Evolutionary conservation across 2,797 vertebrate genomes (phyloP), one percentile per base, ranked within the genome.

Genomic region (Alauda arvensis): DNA sequence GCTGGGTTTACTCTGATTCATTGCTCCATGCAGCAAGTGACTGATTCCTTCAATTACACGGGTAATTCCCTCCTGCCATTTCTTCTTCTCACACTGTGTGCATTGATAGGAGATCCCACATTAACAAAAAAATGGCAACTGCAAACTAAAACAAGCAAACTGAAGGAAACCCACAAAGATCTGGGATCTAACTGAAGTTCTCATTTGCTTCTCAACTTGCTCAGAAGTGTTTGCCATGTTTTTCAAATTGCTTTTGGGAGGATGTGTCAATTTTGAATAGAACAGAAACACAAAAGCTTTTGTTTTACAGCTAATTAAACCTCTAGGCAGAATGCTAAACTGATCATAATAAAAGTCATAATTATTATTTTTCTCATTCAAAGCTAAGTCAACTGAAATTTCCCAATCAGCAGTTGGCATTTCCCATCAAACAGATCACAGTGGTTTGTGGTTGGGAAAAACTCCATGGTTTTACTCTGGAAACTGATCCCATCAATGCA

Each of bases 291-390:
- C 77, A 91, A 92, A 85, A 91, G 87, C 89, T 89, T 93, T 91
- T 94, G 85, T 83, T 91, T 92, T 49, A 33, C 66, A 78, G 77
- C 79, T 90, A 87, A 93, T 93, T 88, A 85, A 87, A 52, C 62
- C 67, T 91, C 74, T 42, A 90, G 70, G 80, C 91, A 83, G 63
- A 89, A 76, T 31, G 39, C 42, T 83, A 80, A 88, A 65, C 62
- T 59, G 69, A 88, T 95, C 83, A 84, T 51, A 88, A 43, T 77
- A 85, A 78, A 69, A 76, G 59, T 91, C 12, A 62, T 87, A 91
- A 95, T 92, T 87, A 88, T 75, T 87, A 85, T 91, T 92, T 94
- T 91, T 72, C 74, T 87, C 74, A 62, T 52, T 91, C 82, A 83
- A 77, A 88, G 85, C 56, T 37, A 85, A 93, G 70, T 72, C 69